These are phyloP conservation scores for Homalodisca vitripennis DNA, from an alignment of 1,140 invertebrate species.

Conservation along the genomic window DNA sequence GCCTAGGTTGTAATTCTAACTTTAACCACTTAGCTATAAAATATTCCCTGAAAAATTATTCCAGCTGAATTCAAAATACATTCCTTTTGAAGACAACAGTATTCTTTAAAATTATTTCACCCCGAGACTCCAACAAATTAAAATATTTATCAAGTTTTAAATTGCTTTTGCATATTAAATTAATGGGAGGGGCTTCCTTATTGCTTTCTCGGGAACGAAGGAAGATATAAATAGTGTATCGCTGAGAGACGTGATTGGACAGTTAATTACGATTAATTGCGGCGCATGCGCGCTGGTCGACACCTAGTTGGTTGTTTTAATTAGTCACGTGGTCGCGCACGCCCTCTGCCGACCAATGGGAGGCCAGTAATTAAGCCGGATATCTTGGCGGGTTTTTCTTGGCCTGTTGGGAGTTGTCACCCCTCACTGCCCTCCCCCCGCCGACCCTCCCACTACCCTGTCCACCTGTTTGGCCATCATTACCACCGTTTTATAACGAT, in stretches of 20 bases:
- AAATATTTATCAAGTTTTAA: background rate
- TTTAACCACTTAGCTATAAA: no score
- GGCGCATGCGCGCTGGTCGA: background rate
- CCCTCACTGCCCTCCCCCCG: background rate
- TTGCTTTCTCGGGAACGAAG: background rate
- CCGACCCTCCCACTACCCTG: background rate
- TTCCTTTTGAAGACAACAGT: no score
- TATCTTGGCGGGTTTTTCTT: background rate
- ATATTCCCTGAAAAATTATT: no score
- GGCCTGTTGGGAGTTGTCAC: background rate
- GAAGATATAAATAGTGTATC: background rate
- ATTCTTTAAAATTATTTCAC: background rate
- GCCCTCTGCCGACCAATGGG: background rate
- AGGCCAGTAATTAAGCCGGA: background rate
- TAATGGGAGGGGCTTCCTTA: background rate
- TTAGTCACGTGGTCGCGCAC: slow-evolving; percentile 21
- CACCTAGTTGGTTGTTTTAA: slow-evolving; percentile 22
- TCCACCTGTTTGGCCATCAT: no score
- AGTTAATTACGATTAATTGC: slow-evolving; percentile 12
- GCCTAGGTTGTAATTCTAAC: no score
- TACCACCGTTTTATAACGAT: no score
- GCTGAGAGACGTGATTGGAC: slow-evolving; percentile 3
- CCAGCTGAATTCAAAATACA: no score
- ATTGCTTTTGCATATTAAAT: background rate
- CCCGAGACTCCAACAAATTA: background rate